Percentiles rank a stretch among this genome's conserved stretches.
These are phyloP conservation scores for Dendronephthya gigantea DNA, from an alignment of 64 coral and sea anemone genomes.

Conservation along the genomic window DNA sequence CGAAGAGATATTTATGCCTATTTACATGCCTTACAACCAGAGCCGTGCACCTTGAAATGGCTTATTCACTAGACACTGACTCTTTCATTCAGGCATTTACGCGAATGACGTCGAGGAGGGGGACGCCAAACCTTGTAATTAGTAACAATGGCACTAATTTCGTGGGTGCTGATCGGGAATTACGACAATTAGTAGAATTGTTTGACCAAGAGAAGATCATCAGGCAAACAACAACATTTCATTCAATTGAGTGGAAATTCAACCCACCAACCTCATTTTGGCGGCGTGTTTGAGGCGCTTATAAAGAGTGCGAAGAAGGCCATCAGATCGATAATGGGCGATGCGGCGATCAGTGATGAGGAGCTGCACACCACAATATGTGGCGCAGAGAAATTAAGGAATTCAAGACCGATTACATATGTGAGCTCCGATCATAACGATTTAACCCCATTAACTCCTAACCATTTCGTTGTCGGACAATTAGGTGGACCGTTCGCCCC, in stretches of 20 bases:
- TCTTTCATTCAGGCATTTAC: not conserved
- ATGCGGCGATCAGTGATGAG: constrained; percentile 42
- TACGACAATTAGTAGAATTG: not conserved
- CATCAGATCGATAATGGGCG: constrained; percentile 26
- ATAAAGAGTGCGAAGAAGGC: constrained; percentile 30
- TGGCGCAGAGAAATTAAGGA: constrained; percentile 35
- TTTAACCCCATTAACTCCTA: constrained; percentile 20
- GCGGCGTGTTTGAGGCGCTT: constrained; percentile 8
- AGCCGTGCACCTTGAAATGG: not conserved
- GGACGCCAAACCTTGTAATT: constrained; percentile 14
- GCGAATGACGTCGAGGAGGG: no score
- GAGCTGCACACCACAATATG: constrained; percentile 27
- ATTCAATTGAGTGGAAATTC: not conserved
- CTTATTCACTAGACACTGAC: not conserved
- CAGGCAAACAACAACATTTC: not conserved
- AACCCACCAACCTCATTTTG: constrained; percentile 4
- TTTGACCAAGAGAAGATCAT: constrained; percentile 4
- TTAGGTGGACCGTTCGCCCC: constrained; percentile 14
- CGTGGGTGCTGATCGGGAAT: constrained; percentile 8
- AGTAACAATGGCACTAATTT: constrained; percentile 40
- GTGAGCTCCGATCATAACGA: constrained; percentile 42
- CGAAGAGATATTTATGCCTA: not conserved
- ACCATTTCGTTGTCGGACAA: constrained; percentile 38
- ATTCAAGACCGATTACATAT: constrained; percentile 36
- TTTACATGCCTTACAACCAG: not conserved